Percentiles rank a stretch among this genome's conserved stretches.
These are phyloP conservation scores for Galaxias olidus DNA, from an alignment of 2,797 vertebrate genomes.

Conservation along the genomic window DNA sequence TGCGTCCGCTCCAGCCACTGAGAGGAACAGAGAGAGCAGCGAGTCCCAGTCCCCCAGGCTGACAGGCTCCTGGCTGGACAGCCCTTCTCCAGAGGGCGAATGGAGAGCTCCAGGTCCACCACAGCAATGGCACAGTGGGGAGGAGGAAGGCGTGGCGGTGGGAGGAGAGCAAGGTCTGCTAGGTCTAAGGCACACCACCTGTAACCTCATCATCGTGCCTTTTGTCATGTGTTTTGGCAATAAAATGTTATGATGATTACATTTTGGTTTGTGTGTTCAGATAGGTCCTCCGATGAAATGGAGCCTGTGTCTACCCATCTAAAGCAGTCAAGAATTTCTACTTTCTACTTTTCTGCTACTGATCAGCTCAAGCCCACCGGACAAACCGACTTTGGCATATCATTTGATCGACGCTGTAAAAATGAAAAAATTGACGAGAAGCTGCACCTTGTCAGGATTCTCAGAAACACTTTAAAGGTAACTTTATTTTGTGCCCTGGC, in stretches of 20 bases:
- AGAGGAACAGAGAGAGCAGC: slow-evolving; percentile 17
- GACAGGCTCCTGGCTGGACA: slow-evolving; percentile 43
- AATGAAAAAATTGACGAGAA: slow-evolving; percentile 84
- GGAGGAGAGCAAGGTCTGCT: neutral
- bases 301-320: slow-evolving; percentile 81
- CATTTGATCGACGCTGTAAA: slow-evolving; percentile 83
- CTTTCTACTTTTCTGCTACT: slow-evolving; percentile 40
- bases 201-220: no score
- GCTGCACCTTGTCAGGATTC: slow-evolving; percentile 83
- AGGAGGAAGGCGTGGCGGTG: neutral
- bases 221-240: no score
- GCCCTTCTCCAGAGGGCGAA: slow-evolving; percentile 7
- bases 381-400: slow-evolving; percentile 76
- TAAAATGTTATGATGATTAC: neutral
- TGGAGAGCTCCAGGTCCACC: neutral
- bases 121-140: neutral
- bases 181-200: neutral
- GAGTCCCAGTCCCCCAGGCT: slow-evolving; percentile 9
- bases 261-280: slow-evolving; percentile 11
- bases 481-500: slow-evolving; percentile 14
- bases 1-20: slow-evolving; percentile 16
- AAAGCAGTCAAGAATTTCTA: slow-evolving; percentile 80
- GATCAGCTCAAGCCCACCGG: slow-evolving; percentile 77
- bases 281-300: slow-evolving; percentile 74
- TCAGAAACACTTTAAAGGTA: slow-evolving; percentile 89